Evolutionary conservation across 2,797 vertebrate genomes (phyloP).

Genomic region (Numenius phaeopus): DNA sequence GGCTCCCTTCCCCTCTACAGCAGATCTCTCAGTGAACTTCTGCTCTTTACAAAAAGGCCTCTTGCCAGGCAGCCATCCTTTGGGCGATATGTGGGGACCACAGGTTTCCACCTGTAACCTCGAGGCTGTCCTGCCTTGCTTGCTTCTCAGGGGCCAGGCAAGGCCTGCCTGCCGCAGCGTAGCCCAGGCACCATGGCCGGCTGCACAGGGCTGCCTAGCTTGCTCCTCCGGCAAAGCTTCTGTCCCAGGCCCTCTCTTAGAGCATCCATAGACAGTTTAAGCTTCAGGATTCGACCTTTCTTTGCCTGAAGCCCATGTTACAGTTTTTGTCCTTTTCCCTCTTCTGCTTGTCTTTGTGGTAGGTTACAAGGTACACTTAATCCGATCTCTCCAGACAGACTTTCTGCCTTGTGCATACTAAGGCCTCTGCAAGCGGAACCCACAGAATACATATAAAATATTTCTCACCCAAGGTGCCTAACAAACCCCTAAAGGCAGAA

Average conservation of each 20-base stretch:
- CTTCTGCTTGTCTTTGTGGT: not conserved
- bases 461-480: conserved; percentile 14
- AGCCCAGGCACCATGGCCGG: accelerated
- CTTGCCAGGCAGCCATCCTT: not conserved
- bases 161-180: too few species aligned
- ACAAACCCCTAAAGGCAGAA: conserved; percentile 7
- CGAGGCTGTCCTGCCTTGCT: not conserved
- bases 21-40: not conserved
- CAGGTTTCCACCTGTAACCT: not conserved
- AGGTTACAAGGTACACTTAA: not conserved
- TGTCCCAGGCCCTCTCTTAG: not conserved
- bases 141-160: accelerated
- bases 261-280: not conserved
- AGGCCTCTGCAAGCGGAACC: not conserved
- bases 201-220: too few species aligned
- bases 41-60: not conserved
- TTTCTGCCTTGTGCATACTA: not conserved
- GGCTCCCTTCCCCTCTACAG: not conserved
- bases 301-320: not conserved
- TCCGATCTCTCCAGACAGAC: not conserved
- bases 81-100: accelerated
- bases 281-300: not conserved
- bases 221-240: not conserved
- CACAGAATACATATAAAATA: not conserved
- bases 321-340: not conserved